phyloP scores from a whole-genome alignment of 2,797 vertebrate genomes.

The Cynopterus sphinx region DNA sequence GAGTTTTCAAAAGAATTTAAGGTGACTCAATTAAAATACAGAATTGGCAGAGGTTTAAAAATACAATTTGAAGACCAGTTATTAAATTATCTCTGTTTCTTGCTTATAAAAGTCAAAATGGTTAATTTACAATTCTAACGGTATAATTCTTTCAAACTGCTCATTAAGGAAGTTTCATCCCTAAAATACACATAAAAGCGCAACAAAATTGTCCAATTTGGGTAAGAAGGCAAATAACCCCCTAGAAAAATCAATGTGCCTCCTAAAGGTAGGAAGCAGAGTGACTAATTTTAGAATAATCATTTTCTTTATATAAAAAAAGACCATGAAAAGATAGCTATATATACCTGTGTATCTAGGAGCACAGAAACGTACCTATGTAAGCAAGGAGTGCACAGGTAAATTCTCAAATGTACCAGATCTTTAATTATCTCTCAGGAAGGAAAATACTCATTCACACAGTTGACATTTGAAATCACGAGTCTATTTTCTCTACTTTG shows the following conservation, averaged over 20 bases:
- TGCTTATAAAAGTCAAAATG: slow-evolving; percentile 11
- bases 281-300: neutral
- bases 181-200: neutral
- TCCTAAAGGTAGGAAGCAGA: neutral
- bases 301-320: neutral
- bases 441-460: neutral
- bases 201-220: neutral
- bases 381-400: neutral
- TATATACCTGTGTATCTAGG: neutral
- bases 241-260: neutral
- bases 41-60: neutral
- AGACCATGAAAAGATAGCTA: neutral
- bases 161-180: neutral
- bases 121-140: neutral
- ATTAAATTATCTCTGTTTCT: slow-evolving; percentile 3
- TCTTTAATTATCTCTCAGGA: neutral
- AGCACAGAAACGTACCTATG: neutral
- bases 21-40: slow-evolving; percentile 3
- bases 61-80: slow-evolving; percentile 1
- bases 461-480: neutral
- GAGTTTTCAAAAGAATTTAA: neutral
- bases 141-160: neutral
- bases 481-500: neutral
- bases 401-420: neutral
- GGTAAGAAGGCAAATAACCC: neutral